These are phyloP conservation scores for Lucinisca nassula DNA, from an alignment of 2,888 invertebrate genomes.

Conservation along the genomic window DNA sequence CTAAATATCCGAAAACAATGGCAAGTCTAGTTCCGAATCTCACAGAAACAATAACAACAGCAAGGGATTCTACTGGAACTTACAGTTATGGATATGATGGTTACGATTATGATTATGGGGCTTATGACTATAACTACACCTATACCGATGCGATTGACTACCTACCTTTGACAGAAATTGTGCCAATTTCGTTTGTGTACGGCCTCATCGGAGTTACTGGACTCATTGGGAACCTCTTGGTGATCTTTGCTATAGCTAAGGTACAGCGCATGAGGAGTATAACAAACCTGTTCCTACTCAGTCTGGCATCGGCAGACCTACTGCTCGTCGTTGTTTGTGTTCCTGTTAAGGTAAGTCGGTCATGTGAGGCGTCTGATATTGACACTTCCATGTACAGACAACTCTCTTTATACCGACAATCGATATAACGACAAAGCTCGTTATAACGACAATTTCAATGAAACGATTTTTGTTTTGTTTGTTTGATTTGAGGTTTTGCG, in stretches of 20 bases:
- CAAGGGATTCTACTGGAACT: not conserved
- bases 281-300: slow-evolving; percentile 92
- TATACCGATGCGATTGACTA: slow-evolving; percentile 86
- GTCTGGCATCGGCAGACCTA: slow-evolving; percentile 92
- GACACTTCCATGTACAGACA: too few species aligned
- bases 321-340: slow-evolving; percentile 92
- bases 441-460: too few species aligned
- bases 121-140: slow-evolving; percentile 88
- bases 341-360: slow-evolving; percentile 92
- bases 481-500: too few species aligned
- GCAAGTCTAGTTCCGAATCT: not conserved
- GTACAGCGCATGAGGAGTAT: slow-evolving; percentile 90
- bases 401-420: too few species aligned
- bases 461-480: too few species aligned
- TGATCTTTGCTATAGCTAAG: slow-evolving; percentile 90
- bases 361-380: too few species aligned
- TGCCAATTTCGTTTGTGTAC: slow-evolving; percentile 90
- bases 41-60: not conserved
- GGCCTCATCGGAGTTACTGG: slow-evolving; percentile 90
- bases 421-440: too few species aligned
- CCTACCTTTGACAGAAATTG: slow-evolving; percentile 90
- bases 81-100: not conserved
- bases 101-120: slow-evolving; percentile 35
- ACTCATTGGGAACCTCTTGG: slow-evolving; percentile 90
- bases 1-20: not conserved